These are phyloP conservation scores for Chelonus insularis DNA, from an alignment of 1,140 invertebrate species.

Conservation along the genomic window DNA sequence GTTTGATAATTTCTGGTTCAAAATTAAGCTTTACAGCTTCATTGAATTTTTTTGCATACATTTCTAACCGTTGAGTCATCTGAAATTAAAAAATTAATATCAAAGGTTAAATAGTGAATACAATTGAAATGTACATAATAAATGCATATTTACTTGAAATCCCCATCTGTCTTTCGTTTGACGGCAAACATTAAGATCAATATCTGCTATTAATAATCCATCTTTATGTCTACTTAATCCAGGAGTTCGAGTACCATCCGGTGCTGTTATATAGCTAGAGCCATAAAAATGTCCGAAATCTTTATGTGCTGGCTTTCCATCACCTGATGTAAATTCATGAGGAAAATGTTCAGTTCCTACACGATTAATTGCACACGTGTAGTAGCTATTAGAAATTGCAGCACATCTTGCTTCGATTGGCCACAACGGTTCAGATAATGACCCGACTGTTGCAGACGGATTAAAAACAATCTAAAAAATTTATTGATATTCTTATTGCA, in stretches of 20 bases:
- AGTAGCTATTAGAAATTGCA: slow-evolving; percentile 95
- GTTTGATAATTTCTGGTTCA: too few relatives aligned
- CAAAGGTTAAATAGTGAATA: too few relatives aligned
- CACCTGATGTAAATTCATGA: slow-evolving; percentile 93
- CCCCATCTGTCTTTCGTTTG: slow-evolving; percentile 96
- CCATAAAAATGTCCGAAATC: slow-evolving; percentile 98
- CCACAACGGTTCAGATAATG: slow-evolving; percentile 93
- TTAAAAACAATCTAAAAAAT: slow-evolving; percentile 87
- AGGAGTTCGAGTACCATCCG: slow-evolving; percentile 90
- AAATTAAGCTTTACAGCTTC: too few relatives aligned
- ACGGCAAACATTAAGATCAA: slow-evolving; percentile 94
- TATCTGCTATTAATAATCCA: slow-evolving; percentile 87
- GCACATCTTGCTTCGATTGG: slow-evolving; percentile 94
- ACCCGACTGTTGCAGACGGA: slow-evolving; percentile 89
- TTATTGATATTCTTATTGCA: neutral
- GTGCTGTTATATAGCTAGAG: slow-evolving; percentile 91
- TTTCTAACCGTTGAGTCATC: too few relatives aligned
- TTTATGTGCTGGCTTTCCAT: slow-evolving; percentile 88
- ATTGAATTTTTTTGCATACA: too few relatives aligned
- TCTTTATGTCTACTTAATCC: slow-evolving; percentile 83
- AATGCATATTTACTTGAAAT: slow-evolving; percentile 71
- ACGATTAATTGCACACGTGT: slow-evolving; percentile 93
- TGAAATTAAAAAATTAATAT: slow-evolving; percentile 19
- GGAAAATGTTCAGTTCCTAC: slow-evolving; percentile 91
- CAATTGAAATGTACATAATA: too few relatives aligned